phyloP scores from a whole-genome alignment of 2,888 invertebrate species.

The Diogma glabrata region DNA sequence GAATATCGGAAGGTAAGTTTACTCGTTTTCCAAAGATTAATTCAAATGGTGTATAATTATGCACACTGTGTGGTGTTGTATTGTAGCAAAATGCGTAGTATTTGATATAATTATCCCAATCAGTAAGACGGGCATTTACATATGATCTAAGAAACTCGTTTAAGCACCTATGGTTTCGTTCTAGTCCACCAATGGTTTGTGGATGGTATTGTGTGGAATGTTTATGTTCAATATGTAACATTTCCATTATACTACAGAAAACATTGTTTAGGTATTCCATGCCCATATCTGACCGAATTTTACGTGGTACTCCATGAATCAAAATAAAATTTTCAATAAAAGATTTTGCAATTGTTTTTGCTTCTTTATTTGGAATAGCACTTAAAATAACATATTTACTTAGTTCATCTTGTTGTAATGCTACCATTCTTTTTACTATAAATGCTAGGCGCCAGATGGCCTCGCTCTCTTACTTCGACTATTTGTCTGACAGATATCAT shows the following conservation, averaged over 20 bases:
- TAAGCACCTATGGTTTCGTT: slow-evolving; percentile 19
- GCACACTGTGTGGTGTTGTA: slow-evolving; percentile 16
- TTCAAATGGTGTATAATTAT: slow-evolving; percentile 17
- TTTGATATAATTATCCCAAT: slow-evolving; percentile 16
- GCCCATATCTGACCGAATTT: not conserved
- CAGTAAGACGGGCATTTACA: slow-evolving; percentile 10
- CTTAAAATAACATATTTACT: not conserved
- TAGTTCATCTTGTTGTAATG: not conserved
- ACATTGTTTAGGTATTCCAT: not conserved
- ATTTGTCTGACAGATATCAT: too few relatives aligned
- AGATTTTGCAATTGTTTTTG: not conserved
- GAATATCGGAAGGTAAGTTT: slow-evolving; percentile 9
- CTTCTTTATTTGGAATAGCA: not conserved
- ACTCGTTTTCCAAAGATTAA: slow-evolving; percentile 16
- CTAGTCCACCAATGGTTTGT: slow-evolving; percentile 17
- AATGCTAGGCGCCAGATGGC: too few relatives aligned
- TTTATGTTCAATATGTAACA: slow-evolving; percentile 7
- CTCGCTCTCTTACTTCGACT: too few relatives aligned
- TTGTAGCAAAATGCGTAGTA: slow-evolving; percentile 18
- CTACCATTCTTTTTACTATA: too few relatives aligned
- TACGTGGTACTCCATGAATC: not conserved
- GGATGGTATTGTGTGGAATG: slow-evolving; percentile 13
- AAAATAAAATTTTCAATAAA: not conserved
- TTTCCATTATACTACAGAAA: too few relatives aligned
- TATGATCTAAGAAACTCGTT: slow-evolving; percentile 19